Evolutionary conservation across 2,888 invertebrate species (phyloP), one percentile per base, ranked within the genome.

Genomic region (Himalopsyche tibetana): DNA sequence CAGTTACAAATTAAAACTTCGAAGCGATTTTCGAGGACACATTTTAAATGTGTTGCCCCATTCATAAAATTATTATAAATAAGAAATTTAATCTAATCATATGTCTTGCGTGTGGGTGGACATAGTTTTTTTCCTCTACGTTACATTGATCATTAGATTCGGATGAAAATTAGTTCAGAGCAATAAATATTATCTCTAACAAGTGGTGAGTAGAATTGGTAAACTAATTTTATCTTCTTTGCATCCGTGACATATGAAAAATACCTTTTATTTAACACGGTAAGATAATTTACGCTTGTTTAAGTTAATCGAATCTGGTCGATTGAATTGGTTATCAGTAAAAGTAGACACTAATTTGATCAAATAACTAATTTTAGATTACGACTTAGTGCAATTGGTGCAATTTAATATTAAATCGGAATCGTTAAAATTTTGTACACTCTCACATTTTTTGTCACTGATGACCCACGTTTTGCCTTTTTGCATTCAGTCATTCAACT

Each of bases 181-280:
- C 38, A 74, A 51, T 74, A 74, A 74, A 74, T 74, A 74, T 38
- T 74, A 74, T 74, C 74, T 12, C 12, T 38, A 38, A 74, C 15
- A 6, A 74, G 12, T 15, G 74, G 74, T 74, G 8, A 28, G 4
- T 36, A 38, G 38, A 4, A 63, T 63, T 63, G 1, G 74, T 74
- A 12, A 74, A 74, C 74, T 12, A 74, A 74, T 74, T 74, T 74
- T 38, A 74, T 74, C 38, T 74, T 19, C 5, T 15, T 74, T 74
- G 38, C 38, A 74, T 74, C 36, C 74, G 38, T 74, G 36, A 6
- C 12, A 74, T 19, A 38, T 11, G 74, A 36, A 36, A 15, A 74
- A 15, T n/a, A 38, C 19, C 2, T 74, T 8, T 38, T 74, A 12
- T 4, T 2, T 38, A 74, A 28, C 36, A 74, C 38, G 28, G 28